Evolutionary conservation across 2,888 invertebrate genomes (phyloP), one percentile per base, ranked within the genome.

Genomic region (Zhuqinia jingwanae): DNA sequence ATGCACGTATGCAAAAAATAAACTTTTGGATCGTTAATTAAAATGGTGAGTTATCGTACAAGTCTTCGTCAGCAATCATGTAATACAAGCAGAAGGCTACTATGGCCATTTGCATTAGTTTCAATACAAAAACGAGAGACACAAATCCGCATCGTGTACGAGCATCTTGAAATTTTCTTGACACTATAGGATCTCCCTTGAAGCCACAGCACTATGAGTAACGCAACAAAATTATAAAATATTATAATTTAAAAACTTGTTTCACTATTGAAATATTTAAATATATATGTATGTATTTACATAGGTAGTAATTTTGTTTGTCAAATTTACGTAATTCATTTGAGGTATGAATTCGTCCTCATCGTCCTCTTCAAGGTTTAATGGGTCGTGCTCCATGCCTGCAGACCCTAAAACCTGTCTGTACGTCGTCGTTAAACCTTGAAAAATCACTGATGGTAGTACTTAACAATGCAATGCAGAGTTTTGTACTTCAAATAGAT

Each of bases 151-250:
- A 85, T 65, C 88, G 25, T 25, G 88, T 88, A 0, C 85, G 81
- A n/a, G 84, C 53, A 27, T 85, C 68, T 25, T 70, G 42, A 36
- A 88, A 88, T 36, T 85, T 88, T 30, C 83, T 20, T 42, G 83
- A 84, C 1, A 84, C 15, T n/a, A 84, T 84, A 5, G 83, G 83
- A 68, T 84, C 77, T 42, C 88, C 81, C 63, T 58, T 80, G 1
- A 85, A 81, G 1, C 88, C 88, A 63, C 88, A 88, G 56, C 87
- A 87, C 87, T 87, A n/a, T n/a, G n/a, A n/a, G n/a, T n/a, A n/a
- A n/a, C n/a, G n/a, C n/a, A n/a, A n/a, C n/a, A 47, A 15, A 47
- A 70, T 11, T 22, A 78, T 47, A 73, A 45, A 36, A 20, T 10
- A 56, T 17, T 1, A 76, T 8, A 56, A 58, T 1, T 13, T 58